phyloP scores from a whole-genome alignment of 2,113 vertebrate genomes.

The Myrmophylax atrothorax region DNA sequence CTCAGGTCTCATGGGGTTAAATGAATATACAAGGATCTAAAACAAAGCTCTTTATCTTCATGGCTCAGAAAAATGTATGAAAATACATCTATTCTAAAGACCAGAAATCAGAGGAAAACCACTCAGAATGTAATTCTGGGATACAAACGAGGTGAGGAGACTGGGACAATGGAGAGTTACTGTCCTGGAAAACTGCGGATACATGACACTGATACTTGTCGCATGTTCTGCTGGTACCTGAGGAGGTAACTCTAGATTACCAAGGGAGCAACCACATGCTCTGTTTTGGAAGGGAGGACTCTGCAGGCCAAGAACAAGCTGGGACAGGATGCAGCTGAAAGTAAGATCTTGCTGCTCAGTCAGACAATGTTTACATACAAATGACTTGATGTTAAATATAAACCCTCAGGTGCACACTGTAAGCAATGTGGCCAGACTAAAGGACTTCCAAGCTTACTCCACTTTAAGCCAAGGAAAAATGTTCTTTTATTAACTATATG shows the following conservation, averaged over 20 bases:
- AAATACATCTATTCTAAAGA: background rate
- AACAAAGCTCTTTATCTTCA: background rate
- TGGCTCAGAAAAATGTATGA: background rate
- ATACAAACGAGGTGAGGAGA: background rate
- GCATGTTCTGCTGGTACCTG: background rate
- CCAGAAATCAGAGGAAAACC: background rate
- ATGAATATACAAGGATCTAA: background rate
- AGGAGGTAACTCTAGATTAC: background rate
- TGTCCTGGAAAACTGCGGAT: background rate
- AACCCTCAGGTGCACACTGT: conserved; percentile 7
- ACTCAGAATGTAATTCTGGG: background rate
- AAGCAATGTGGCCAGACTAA: background rate
- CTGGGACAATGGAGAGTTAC: background rate
- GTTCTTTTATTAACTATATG: background rate
- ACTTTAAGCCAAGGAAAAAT: background rate
- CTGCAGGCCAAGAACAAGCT: background rate
- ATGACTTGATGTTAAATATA: conserved; percentile 14
- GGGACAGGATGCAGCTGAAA: conserved; percentile 54
- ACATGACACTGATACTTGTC: background rate
- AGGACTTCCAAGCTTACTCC: background rate
- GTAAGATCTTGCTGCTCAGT: background rate
- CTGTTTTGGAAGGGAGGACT: background rate
- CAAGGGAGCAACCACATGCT: accelerated
- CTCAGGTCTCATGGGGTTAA: background rate
- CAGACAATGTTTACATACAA: conserved; percentile 41